phyloP scores from a whole-genome alignment of 2,797 vertebrate genomes.

The Amblyraja radiata region DNA sequence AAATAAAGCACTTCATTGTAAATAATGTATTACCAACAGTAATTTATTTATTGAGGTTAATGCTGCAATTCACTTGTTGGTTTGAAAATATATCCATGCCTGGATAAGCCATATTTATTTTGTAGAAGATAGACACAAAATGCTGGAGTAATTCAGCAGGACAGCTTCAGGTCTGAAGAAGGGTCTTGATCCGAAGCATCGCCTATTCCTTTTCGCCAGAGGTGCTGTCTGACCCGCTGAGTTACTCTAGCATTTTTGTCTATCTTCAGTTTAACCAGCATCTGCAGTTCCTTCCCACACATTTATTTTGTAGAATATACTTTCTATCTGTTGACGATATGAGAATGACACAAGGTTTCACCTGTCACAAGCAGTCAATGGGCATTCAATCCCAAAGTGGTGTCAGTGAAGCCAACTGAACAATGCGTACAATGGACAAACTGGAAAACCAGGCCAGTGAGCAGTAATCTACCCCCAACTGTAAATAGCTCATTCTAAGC shows the following conservation, averaged over 20 bases:
- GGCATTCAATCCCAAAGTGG: background rate
- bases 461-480: background rate
- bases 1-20: background rate
- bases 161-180: too few relatives aligned
- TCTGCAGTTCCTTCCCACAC: too few relatives aligned
- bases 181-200: too few relatives aligned
- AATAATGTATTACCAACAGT: background rate
- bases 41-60: constrained; percentile 25
- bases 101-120: background rate
- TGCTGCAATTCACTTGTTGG: background rate
- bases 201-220: too few relatives aligned
- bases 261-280: too few relatives aligned
- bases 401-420: background rate
- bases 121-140: background rate
- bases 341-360: background rate
- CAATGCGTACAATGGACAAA: background rate
- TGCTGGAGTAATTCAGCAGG: too few relatives aligned
- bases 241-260: too few relatives aligned
- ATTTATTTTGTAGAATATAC: background rate
- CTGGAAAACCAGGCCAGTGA: too few relatives aligned
- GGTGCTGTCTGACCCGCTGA: too few relatives aligned
- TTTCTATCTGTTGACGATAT: background rate
- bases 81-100: constrained; percentile 12
- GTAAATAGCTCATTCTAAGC: too few relatives aligned
- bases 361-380: background rate